These are phyloP conservation scores for Ferrisia virgata DNA, from an alignment of 2,888 invertebrate species.

Conservation along the genomic window DNA sequence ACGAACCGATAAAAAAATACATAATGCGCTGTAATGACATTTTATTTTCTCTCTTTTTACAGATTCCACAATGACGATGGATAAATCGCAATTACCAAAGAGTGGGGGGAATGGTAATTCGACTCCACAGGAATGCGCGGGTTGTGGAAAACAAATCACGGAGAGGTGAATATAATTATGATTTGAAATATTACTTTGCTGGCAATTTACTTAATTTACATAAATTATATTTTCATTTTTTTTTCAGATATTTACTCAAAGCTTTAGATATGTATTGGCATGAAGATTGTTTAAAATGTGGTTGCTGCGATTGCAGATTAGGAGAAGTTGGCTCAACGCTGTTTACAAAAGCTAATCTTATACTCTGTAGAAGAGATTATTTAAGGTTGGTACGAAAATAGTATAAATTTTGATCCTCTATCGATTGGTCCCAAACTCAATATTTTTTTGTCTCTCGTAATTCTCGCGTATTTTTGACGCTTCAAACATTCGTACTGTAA, in stretches of 20 bases:
- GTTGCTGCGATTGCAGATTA: conserved; percentile 88
- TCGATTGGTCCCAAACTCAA: too few relatives aligned
- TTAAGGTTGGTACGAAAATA: conserved; percentile 69
- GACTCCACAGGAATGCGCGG: conserved; percentile 77
- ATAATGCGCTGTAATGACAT: background rate
- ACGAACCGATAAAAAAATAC: background rate
- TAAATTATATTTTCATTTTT: too few relatives aligned
- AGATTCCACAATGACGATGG: conserved; percentile 69
- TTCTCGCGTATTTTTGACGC: too few relatives aligned
- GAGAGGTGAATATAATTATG: conserved; percentile 60
- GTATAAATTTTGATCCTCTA: too few relatives aligned
- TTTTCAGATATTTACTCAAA: conserved; percentile 67
- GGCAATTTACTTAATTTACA: too few relatives aligned
- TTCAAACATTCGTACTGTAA: too few relatives aligned
- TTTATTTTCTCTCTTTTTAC: conserved; percentile 42
- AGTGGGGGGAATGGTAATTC: conserved; percentile 54
- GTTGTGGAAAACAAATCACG: conserved; percentile 90
- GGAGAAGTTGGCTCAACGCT: conserved; percentile 89
- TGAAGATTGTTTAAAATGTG: conserved; percentile 88
- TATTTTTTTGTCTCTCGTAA: too few relatives aligned
- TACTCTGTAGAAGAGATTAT: conserved; percentile 88
- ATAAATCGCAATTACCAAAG: conserved; percentile 66
- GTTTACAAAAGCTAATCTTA: conserved; percentile 85
- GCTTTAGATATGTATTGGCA: conserved; percentile 90
- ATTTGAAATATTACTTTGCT: background rate